Base-by-base conservation (phyloP, 1,140 invertebrate species). In the Choristoneura fumiferana region DNA sequence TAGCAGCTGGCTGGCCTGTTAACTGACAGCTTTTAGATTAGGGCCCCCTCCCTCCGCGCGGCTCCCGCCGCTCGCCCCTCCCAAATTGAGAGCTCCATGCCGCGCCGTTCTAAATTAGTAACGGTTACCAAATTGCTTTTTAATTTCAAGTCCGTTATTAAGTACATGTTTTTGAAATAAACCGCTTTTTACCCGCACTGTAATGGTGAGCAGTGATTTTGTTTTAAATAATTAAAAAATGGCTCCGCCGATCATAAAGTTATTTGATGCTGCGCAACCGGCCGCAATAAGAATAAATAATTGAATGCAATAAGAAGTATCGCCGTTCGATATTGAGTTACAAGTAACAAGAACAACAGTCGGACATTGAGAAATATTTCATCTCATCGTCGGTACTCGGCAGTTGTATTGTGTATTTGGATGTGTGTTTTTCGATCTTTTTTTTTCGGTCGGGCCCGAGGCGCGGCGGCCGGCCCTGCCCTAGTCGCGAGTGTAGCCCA, bases 61-160 rank as follows among this genome's bases (percentile, higher is more conserved):
- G n/a, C n/a, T n/a, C n/a, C 66, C 70, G 43, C 61, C 52, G 67
- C 22, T 60, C 69, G 67, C 79, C 81, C 84, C 74, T 69, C 71
- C 81, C 75, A 79, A 84, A 86, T 86, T 80, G 84, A 81, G 78
- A 81, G 71, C 69, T 76, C 68, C 67, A 43, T 58, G 65, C 72
- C 71, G 68, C 65, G 65, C 67, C 65, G 67, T 58, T 76, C 78
- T 79, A 78, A 84, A 87, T 87, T 87, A 87, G 80, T 84, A 84
- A 87, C 77, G 84, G 84, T 84, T 82, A 81, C 78, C 71, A 86
- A 87, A 87, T 87, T 81, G 80, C 81, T 78, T 86, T 87, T 84
- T 88, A 86, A 88, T 88, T 84, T 78, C 71, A 53, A 69, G 63
- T 66, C 68, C 64, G 71, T 79, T 86, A 81, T 81, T 81, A 80